These are phyloP conservation scores for Hemaris fuciformis DNA, from an alignment of 2,888 invertebrate genomes.

Conservation along the genomic window DNA sequence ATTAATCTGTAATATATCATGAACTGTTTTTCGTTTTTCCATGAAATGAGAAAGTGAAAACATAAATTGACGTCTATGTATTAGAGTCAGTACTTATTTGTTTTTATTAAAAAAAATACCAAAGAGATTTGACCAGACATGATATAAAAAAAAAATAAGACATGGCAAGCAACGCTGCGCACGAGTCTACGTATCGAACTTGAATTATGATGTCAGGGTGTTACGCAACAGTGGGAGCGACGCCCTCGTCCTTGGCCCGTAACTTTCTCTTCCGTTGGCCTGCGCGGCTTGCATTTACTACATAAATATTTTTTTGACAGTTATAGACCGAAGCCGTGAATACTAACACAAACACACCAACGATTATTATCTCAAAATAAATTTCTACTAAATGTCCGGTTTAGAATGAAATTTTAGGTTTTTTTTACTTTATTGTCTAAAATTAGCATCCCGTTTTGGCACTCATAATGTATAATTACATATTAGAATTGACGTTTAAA, in stretches of 20 bases:
- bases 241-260: conserved; percentile 75
- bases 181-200: conserved; percentile 18
- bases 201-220: conserved; percentile 51
- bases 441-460: no score
- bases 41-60: no score
- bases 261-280: conserved; percentile 68
- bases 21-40: no score
- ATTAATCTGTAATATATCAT: no score
- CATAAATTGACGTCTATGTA: no score
- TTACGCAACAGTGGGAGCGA: conserved; percentile 61
- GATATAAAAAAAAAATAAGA: not conserved
- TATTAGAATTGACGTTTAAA: no score
- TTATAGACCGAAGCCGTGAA: conserved; percentile 26
- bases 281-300: conserved; percentile 33
- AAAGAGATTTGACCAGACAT: no score
- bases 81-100: no score
- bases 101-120: no score
- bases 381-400: not conserved
- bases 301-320: conserved; percentile 40
- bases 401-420: no score
- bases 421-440: no score
- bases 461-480: no score
- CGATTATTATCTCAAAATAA: not conserved
- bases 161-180: not conserved
- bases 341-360: conserved; percentile 31